Evolutionary conservation across 2,797 vertebrate species (phyloP).

Genomic region (Xiphophorus birchmanni): DNA sequence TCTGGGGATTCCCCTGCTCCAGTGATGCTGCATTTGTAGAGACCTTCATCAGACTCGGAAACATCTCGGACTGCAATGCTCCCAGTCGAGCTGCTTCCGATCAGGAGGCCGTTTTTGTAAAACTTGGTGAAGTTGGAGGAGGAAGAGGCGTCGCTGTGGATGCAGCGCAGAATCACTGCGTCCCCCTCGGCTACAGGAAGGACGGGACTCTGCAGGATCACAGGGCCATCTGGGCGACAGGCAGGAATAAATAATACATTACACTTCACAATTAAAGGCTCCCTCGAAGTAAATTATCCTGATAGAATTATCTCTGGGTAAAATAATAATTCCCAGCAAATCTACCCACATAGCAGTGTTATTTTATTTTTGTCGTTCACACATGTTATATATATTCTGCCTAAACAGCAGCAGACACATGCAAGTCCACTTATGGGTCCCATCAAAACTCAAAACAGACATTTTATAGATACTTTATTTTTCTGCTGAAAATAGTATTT

Average conservation of each 20-base stretch:
- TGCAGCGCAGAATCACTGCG: constrained; percentile 18
- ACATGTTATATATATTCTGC: too few species aligned
- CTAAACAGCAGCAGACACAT: too few species aligned
- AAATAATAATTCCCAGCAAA: not conserved
- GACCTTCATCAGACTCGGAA: constrained; percentile 25
- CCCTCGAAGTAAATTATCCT: not conserved
- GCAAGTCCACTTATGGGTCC: too few species aligned
- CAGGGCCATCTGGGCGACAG: constrained; percentile 14
- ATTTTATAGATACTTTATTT: too few species aligned
- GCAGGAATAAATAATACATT: not conserved
- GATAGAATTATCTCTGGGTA: not conserved
- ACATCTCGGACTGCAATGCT: constrained; percentile 8
- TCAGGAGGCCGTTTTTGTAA: constrained; percentile 28
- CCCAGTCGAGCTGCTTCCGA: constrained; percentile 17
- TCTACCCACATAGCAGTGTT: not conserved
- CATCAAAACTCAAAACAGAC: too few species aligned
- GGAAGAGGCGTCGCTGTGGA: accelerated
- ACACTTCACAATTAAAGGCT: not conserved
- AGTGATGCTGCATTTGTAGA: constrained; percentile 31
- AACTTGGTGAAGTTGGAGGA: constrained; percentile 4
- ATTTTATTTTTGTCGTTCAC: not conserved
- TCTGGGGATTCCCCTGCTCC: constrained; percentile 9
- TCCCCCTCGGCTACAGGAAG: constrained; percentile 22
- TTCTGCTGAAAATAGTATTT: too few species aligned
- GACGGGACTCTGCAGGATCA: constrained; percentile 39